phyloP scores from a whole-genome alignment of 2,888 invertebrate genomes.

The Orchestes rusci region DNA sequence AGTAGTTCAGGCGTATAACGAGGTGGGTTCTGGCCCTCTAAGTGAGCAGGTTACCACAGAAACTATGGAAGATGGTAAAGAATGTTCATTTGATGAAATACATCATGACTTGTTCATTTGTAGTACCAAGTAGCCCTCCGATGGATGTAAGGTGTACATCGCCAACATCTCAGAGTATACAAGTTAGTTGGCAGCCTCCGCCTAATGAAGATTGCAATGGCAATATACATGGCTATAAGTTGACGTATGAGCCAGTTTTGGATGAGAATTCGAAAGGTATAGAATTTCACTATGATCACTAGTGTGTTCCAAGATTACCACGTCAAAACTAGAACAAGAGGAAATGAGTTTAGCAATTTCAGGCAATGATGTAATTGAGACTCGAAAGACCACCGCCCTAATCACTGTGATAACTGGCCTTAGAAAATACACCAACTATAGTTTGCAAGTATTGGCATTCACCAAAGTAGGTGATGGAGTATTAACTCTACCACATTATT shows the following conservation, averaged over 20 bases:
- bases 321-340: too few species aligned
- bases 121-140: conserved; percentile 74
- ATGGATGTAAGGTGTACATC: conserved; percentile 70
- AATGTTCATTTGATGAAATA: conserved; percentile 1
- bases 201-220: conserved; percentile 67
- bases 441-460: conserved; percentile 69
- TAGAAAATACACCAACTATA: conserved; percentile 73
- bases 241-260: conserved; percentile 59
- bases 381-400: conserved; percentile 60
- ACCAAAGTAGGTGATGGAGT: conserved; percentile 74
- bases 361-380: conserved; percentile 51
- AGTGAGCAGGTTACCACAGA: conserved; percentile 61
- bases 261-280: conserved; percentile 49
- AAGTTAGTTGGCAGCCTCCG: conserved; percentile 75
- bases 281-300: too few species aligned
- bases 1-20: conserved; percentile 67
- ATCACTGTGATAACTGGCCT: conserved; percentile 64
- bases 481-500: conserved; percentile 58
- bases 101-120: conserved; percentile 15
- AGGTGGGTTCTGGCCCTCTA: conserved; percentile 64
- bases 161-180: conserved; percentile 66
- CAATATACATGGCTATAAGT: conserved; percentile 67
- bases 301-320: too few species aligned
- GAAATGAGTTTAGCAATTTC: too few species aligned
- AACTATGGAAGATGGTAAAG: conserved; percentile 65